Percentiles rank a stretch among this genome's conserved stretches.
Conservation (phyloP, 2,888 invertebrate species). For the Disparrhopalites patrizii region DNA sequence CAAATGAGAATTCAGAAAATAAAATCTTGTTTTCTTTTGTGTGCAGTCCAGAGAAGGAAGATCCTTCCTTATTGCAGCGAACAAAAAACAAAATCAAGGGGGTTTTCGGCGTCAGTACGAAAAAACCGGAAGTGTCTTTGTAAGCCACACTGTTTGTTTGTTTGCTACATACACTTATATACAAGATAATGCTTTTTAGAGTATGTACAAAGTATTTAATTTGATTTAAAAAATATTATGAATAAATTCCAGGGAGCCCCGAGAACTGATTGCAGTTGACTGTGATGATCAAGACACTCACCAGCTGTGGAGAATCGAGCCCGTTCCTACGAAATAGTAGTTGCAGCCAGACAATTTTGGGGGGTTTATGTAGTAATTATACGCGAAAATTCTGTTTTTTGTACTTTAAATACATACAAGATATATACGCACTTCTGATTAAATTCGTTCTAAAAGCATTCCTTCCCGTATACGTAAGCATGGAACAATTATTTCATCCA, state of each 20-base stretch:
- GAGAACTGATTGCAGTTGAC: neutral
- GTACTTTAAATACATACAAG: too few relatives aligned
- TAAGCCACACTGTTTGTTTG: neutral
- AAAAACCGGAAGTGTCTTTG: neutral
- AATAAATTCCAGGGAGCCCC: neutral
- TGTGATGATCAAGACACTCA: neutral
- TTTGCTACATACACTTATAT: too few relatives aligned
- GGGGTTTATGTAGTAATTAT: too few relatives aligned
- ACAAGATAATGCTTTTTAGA: too few relatives aligned
- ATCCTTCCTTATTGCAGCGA: neutral
- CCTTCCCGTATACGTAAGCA: too few relatives aligned
- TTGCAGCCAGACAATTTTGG: too few relatives aligned
- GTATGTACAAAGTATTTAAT: too few relatives aligned
- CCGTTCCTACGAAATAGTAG: too few relatives aligned
- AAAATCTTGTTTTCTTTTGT: neutral
- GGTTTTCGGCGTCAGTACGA: neutral
- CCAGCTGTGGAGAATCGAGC: constrained; percentile 6
- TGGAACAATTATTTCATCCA: too few relatives aligned
- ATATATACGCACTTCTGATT: too few relatives aligned
- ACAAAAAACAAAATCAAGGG: neutral
- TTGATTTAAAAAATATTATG: neutral
- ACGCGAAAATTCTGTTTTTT: too few relatives aligned
- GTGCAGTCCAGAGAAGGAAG: neutral
- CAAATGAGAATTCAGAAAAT: neutral
- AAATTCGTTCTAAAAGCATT: too few relatives aligned